These are phyloP conservation scores for Leptinotarsa texana DNA, from an alignment of 1,140 invertebrate genomes.

Conservation along the genomic window DNA sequence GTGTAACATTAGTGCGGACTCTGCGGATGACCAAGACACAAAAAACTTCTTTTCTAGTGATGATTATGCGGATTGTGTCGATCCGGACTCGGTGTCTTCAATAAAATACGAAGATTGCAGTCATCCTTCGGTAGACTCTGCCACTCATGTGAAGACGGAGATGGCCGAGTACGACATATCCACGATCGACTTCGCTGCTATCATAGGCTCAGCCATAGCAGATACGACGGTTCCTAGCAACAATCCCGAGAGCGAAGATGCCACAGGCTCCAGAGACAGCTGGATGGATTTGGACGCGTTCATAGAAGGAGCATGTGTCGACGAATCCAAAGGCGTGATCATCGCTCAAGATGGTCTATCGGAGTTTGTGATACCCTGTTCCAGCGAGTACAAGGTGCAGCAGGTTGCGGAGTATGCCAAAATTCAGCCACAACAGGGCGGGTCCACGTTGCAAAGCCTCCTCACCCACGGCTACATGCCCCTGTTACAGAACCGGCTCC, in stretches of 20 bases:
- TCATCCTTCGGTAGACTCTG: constrained; percentile 56
- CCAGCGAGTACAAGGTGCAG: constrained; percentile 47
- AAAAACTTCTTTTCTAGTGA: constrained; percentile 64
- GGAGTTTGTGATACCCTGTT: constrained; percentile 68
- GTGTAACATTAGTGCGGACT: constrained; percentile 56
- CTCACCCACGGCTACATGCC: constrained; percentile 81
- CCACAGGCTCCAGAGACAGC: constrained; percentile 70
- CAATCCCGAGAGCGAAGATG: constrained; percentile 61
- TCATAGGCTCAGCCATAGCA: constrained; percentile 87
- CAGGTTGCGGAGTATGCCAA: constrained; percentile 36
- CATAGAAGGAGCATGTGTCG: constrained; percentile 76
- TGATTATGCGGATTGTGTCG: constrained; percentile 54
- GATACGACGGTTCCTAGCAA: constrained; percentile 79
- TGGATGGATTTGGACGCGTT: constrained; percentile 84
- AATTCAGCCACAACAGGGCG: constrained; percentile 60
- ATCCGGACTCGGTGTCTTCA: constrained; percentile 57
- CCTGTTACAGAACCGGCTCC: constrained; percentile 70
- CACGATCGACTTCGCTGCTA: constrained; percentile 79
- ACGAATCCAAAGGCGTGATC: constrained; percentile 60
- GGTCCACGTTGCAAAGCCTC: constrained; percentile 72
- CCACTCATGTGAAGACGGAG: constrained; percentile 58
- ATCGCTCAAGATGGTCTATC: constrained; percentile 67
- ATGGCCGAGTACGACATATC: constrained; percentile 71
- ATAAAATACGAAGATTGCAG: constrained; percentile 58
- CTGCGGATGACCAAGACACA: constrained; percentile 61